A percentile compares a stretch with the other conserved stretches of the same genome.
Conservation (phyloP, 1,140 invertebrate species). For the Phymorhynchus buccinoides region DNA sequence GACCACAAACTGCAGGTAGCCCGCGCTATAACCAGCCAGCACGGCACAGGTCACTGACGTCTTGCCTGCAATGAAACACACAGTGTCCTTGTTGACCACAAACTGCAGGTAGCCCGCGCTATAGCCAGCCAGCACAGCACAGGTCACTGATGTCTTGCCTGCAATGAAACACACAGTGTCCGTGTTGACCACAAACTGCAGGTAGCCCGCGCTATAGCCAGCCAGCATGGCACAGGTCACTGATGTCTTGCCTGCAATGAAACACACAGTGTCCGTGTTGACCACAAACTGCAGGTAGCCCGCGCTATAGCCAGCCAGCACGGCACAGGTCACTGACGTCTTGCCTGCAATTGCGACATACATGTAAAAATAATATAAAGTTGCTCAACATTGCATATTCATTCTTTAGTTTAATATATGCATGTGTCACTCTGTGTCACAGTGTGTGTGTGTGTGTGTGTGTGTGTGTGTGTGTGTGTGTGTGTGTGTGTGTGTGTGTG, state of each 20-base stretch:
- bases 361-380: neutral
- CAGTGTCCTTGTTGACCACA: conserved; percentile 24
- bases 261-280: conserved; percentile 33
- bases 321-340: neutral
- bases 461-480: neutral
- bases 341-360: neutral
- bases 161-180: conserved; percentile 25
- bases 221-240: conserved; percentile 18
- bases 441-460: conserved; percentile 5
- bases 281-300: conserved; percentile 28
- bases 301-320: conserved; percentile 5
- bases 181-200: conserved; percentile 19
- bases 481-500: neutral
- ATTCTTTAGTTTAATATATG: neutral
- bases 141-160: conserved; percentile 23
- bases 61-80: conserved; percentile 30
- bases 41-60: neutral
- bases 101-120: conserved; percentile 23
- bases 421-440: neutral
- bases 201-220: conserved; percentile 20
- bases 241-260: neutral
- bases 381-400: neutral
- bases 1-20: conserved; percentile 25
- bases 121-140: conserved; percentile 6
- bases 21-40: conserved; percentile 18